Conservation (phyloP, 2,113 vertebrate genomes). For the Chitala chitala region DNA sequence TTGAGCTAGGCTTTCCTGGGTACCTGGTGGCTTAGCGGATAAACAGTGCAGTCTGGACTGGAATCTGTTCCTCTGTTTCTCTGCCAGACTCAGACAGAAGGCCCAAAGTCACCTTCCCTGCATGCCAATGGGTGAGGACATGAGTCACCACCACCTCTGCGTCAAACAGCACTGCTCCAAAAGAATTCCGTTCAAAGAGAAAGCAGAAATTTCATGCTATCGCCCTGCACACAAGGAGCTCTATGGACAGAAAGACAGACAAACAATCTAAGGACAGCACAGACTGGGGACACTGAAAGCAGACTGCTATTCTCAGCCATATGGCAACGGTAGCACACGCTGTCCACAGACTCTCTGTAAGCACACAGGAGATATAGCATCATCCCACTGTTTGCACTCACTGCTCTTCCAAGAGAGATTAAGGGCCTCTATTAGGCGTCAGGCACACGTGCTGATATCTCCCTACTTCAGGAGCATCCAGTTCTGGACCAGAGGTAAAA, state of each 20-base stretch:
- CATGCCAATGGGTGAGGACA: slow-evolving; percentile 5
- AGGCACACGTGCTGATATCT: slow-evolving; percentile 10
- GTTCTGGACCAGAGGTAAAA: slow-evolving; percentile 24
- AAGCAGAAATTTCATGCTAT: not conserved
- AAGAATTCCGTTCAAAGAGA: not conserved
- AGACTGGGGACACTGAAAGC: slow-evolving; percentile 60
- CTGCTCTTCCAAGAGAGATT: slow-evolving; percentile 13
- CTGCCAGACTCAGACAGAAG: not conserved
- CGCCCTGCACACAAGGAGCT: slow-evolving; percentile 35
- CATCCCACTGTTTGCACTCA: not conserved
- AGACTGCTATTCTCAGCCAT: slow-evolving; percentile 54
- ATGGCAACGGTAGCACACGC: slow-evolving; percentile 60
- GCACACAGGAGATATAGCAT: not conserved
- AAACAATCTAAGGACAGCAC: slow-evolving; percentile 61
- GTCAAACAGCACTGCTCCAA: too few species aligned
- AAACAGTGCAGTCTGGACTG: slow-evolving; percentile 1
- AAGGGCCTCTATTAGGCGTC: slow-evolving; percentile 36
- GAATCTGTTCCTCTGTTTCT: not conserved
- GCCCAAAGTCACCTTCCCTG: slow-evolving; percentile 14
- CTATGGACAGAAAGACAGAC: slow-evolving; percentile 33
- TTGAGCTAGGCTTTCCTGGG: not conserved
- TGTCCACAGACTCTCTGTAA: not conserved
- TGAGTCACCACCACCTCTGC: too few species aligned
- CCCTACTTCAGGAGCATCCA: not conserved
- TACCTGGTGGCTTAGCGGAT: slow-evolving; percentile 9